Conservation (phyloP, 2,797 vertebrate genomes). For the Erpetoichthys calabaricus region DNA sequence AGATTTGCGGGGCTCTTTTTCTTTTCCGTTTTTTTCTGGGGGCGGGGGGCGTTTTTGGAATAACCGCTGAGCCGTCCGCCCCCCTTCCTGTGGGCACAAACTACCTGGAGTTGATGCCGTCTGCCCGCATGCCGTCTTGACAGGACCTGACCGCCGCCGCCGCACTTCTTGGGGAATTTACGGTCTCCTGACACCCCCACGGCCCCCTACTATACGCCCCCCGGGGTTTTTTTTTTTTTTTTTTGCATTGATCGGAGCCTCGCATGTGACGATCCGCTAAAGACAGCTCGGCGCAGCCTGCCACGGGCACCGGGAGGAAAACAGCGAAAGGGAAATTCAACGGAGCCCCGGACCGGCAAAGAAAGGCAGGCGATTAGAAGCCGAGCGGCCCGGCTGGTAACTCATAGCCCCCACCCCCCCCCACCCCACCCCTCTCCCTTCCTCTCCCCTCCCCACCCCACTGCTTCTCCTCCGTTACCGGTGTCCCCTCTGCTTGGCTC, state of each 20-base stretch:
- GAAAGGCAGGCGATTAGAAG: background rate
- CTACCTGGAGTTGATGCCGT: too few species aligned
- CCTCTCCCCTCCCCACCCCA: slow-evolving; percentile 22
- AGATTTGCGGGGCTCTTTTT: slow-evolving; percentile 17
- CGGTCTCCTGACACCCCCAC: too few species aligned
- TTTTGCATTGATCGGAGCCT: background rate
- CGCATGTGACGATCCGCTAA: too few species aligned
- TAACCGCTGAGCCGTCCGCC: too few species aligned
- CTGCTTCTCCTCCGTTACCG: slow-evolving; percentile 18
- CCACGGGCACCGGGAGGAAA: slow-evolving; percentile 18
- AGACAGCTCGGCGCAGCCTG: slow-evolving; percentile 15
- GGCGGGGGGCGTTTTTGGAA: too few species aligned
- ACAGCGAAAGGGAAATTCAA: slow-evolving; percentile 21
- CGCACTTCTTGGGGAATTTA: too few species aligned
- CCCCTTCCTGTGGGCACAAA: too few species aligned
- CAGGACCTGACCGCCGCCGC: too few species aligned
- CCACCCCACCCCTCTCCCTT: slow-evolving; percentile 22
- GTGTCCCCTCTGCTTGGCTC: slow-evolving; percentile 9
- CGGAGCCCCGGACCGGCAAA: slow-evolving; percentile 33
- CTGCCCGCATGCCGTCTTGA: too few species aligned
- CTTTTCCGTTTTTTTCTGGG: background rate
- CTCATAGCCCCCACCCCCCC: slow-evolving; percentile 28
- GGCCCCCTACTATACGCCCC: too few species aligned
- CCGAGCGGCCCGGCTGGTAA: slow-evolving; percentile 4
- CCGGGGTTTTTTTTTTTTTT: background rate